Conservation (phyloP, 2,113 vertebrate genomes). For the Odontesthes bonariensis region DNA sequence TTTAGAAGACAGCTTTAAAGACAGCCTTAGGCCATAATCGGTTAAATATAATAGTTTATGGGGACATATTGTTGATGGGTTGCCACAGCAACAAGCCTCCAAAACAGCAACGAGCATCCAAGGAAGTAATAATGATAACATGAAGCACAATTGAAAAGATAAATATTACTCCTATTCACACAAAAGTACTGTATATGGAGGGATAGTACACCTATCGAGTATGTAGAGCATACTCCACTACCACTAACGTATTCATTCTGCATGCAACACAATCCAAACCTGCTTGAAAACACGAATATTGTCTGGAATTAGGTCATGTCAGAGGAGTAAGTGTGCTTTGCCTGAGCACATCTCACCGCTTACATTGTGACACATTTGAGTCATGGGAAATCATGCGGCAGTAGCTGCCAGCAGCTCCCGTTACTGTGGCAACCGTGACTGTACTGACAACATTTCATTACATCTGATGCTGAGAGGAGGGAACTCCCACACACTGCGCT, state of each 20-base stretch:
- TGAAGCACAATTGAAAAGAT: not conserved
- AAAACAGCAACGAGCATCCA: not conserved
- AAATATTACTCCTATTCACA: not conserved
- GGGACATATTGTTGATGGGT: not conserved
- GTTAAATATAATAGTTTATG: too few relatives aligned
- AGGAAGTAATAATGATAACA: not conserved
- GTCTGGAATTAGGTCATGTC: not conserved
- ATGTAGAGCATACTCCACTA: too few relatives aligned
- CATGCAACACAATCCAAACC: not conserved
- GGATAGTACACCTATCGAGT: too few relatives aligned
- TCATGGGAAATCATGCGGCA: not conserved
- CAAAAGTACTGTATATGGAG: not conserved
- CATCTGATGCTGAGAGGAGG: not conserved
- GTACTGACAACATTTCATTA: constrained; percentile 5
- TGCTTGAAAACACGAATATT: not conserved
- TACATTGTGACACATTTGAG: not conserved
- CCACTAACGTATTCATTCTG: not conserved
- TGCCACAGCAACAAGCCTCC: not conserved
- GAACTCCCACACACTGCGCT: not conserved
- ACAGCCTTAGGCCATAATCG: too few relatives aligned
- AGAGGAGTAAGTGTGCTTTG: not conserved
- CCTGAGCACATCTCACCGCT: not conserved
- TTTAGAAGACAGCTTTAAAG: too few relatives aligned
- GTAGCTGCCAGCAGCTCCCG: not conserved
- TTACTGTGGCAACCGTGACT: not conserved